These are phyloP conservation scores for Uromys caudimaculatus DNA, from an alignment of 2,797 vertebrate genomes.

Conservation along the genomic window DNA sequence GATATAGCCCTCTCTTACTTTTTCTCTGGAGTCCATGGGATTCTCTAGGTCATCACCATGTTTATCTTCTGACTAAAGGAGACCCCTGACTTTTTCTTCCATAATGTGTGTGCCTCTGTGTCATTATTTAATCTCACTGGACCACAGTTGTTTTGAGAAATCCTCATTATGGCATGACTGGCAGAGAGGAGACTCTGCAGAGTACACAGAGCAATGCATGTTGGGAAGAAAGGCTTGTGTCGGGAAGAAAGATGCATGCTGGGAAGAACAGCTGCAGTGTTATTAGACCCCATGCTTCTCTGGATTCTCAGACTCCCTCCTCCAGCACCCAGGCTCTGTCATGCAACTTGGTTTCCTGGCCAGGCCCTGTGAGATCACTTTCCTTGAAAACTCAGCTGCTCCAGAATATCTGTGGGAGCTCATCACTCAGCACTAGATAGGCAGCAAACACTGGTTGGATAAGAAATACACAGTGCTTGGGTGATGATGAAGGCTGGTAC, in stretches of 20 bases:
- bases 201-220: background rate
- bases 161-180: background rate
- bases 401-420: background rate
- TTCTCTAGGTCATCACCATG: background rate
- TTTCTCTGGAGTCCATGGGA: background rate
- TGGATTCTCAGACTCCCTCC: background rate
- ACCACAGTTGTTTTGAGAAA: background rate
- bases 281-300: background rate
- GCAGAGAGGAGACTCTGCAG: background rate
- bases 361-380: background rate
- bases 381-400: background rate
- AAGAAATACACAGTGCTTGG: background rate
- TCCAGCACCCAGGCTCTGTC: background rate
- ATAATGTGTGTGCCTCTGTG: background rate
- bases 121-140: background rate
- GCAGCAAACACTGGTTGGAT: background rate
- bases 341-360: background rate
- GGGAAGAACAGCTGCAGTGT: background rate
- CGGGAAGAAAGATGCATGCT: background rate
- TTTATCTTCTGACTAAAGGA: background rate
- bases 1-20: background rate
- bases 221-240: background rate
- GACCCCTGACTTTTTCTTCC: background rate
- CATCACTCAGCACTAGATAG: background rate
- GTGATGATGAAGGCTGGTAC: background rate